Conservation (phyloP, 1,140 invertebrate genomes). For the Philaenus spumarius region DNA sequence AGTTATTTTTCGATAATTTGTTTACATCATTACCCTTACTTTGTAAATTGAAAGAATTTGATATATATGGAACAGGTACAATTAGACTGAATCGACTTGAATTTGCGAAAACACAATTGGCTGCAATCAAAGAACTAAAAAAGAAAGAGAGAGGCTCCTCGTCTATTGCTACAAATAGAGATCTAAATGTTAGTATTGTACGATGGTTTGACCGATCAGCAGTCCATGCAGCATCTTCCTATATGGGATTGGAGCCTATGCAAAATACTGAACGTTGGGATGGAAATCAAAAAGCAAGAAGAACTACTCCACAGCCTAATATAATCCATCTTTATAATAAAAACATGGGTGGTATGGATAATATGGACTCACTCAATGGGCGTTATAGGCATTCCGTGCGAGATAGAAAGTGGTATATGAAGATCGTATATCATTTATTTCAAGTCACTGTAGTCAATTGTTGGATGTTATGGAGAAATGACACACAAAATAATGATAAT, state of each 20-base stretch:
- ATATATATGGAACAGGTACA: conserved; percentile 9
- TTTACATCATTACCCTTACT: conserved; percentile 20
- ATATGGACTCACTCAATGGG: conserved; percentile 29
- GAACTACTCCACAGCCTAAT: conserved; percentile 27
- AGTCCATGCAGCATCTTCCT: no score
- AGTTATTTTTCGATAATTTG: conserved; percentile 26
- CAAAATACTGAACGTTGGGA: conserved; percentile 17
- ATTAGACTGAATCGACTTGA: neutral
- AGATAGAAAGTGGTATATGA: conserved; percentile 30
- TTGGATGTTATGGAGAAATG: no score
- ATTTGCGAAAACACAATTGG: neutral
- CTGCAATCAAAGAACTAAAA: conserved; percentile 1
- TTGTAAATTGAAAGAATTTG: neutral
- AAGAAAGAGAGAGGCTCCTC: conserved; percentile 21
- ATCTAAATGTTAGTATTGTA: conserved; percentile 22
- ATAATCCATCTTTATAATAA: conserved; percentile 32
- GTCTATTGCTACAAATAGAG: conserved; percentile 13
- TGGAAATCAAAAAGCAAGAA: conserved; percentile 24
- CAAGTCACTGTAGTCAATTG: conserved; percentile 31
- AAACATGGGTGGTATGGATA: conserved; percentile 35
- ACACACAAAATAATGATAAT: no score
- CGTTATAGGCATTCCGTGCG: conserved; percentile 28
- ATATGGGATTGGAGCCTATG: conserved; percentile 24
- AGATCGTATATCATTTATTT: conserved; percentile 32
- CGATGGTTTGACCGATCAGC: conserved; percentile 25